Evolutionary conservation across 2,797 vertebrate genomes (phyloP).

Genomic region (Chaenodraco wilsoni): DNA sequence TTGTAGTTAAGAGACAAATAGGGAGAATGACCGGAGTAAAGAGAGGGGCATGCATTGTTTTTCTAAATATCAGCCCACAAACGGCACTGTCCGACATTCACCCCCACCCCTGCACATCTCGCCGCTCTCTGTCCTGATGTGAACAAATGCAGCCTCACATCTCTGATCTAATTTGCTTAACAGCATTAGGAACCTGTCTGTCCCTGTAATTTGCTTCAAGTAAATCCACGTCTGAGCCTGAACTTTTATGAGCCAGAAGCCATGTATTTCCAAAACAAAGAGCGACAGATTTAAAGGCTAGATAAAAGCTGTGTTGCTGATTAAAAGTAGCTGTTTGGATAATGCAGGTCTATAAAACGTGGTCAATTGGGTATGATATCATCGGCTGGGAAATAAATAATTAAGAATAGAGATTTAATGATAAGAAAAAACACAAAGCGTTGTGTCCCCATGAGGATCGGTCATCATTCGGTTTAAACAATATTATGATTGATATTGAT

Average conservation of each 20-base stretch:
- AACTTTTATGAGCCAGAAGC: conserved; percentile 69
- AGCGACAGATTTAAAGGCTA: conserved; percentile 19
- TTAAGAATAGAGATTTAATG: background rate
- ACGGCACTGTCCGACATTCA: conserved; percentile 42
- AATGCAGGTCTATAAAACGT: background rate
- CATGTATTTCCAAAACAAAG: conserved; percentile 46
- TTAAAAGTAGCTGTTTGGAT: conserved; percentile 24
- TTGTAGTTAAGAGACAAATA: conserved; percentile 41
- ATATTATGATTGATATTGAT: conserved; percentile 5
- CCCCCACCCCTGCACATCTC: conserved; percentile 41
- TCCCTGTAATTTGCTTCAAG: conserved; percentile 74
- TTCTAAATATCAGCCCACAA: conserved; percentile 54
- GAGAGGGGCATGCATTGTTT: conserved; percentile 48
- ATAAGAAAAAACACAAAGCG: background rate
- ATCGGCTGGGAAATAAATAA: background rate
- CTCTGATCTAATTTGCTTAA: conserved; percentile 84
- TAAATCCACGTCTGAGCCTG: conserved; percentile 63
- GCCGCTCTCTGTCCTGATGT: conserved; percentile 56
- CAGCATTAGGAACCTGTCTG: conserved; percentile 82
- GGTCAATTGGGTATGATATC: background rate
- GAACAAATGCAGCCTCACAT: conserved; percentile 77
- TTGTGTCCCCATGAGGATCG: background rate
- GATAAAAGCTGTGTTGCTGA: conserved; percentile 36
- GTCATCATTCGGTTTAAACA: background rate
- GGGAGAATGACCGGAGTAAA: conserved; percentile 28